Base-by-base conservation (phyloP, 2,113 vertebrate genomes). In the Xiphophorus couchianus region DNA sequence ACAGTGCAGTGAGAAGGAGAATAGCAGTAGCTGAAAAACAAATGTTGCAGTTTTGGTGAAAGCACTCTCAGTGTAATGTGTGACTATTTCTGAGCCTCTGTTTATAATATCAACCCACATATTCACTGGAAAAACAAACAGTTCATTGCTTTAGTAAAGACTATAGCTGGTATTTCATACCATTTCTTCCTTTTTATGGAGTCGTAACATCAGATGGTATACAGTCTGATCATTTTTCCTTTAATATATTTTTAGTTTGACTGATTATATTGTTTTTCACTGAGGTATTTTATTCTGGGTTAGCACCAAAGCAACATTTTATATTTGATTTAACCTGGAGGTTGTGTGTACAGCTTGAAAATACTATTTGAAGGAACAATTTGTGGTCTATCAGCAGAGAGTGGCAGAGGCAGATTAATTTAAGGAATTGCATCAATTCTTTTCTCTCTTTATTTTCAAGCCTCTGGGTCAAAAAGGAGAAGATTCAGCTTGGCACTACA, bases 361-460 rank as follows among this genome's bases (percentile, higher is more conserved):
- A 58, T 3, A 74, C 60, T 27, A 33, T 62, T 86, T 76, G 17
- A 76, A 72, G 61, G 10, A 73, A 66, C 48, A 33, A n/a, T 73
- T 78, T 44, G 62, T 78, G 78, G 66, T 66, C 64, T 29, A 25
- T 78, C 72, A 54, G 29, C 66, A 42, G 42, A 44, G 75, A 79
- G 44, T 48, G 78, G 66, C 37, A 60, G 39, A 5, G 13, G 22
- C 66, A 62, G 71, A 81, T 88, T 73, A 62, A 80, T 66, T 63
- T 71, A 62, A 80, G 76, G 58, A 82, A 75, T 66, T 71, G 51
- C 54, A 79, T 73, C 5, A 74, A 51, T 86, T 79, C 8, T 61
- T 74, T 78, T 71, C 5, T 27, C 14, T 71, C 25, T 31, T 39
- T 37, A 28, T 68, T 76, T 64, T 58, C 14, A 0, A 74, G 19